Base-by-base conservation (phyloP, 2,797 vertebrate genomes). In the Pseudopleuronectes americanus region DNA sequence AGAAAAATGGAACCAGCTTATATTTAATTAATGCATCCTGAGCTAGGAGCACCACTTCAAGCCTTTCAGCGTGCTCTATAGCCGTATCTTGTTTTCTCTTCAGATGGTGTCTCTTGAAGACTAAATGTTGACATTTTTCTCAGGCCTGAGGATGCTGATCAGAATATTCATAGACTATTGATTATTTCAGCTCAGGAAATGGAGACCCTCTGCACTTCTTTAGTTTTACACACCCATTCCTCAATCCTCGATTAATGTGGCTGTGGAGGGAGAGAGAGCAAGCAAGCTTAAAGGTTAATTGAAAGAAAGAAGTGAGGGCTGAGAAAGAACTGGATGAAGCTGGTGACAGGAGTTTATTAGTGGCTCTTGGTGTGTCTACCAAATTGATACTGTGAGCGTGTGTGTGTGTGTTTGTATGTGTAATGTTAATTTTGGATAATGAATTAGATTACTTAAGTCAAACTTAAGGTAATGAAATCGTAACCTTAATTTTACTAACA, bases 91-190 rank as follows among this genome's bases (percentile, higher is more conserved):
- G 1, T 24, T 17, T 45, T 62, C 48, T 59, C 28, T 57, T 70
- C 60, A 23, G 5, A 56, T 58, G 12, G 57, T 22, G 21, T 68
- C 54, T 73, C 62, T 69, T 51, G 59, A 58, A 54, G 66, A 75
- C 38, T 57, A 72, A 81, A 71, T 3, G n/a, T 68, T 85, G 85
- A 81, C 74, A 85, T 91, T 84, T 89, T 81, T 80, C 83, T 81
- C 59, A 61, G 60, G 70, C 62, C 41, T 16, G 45, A 43, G 71
- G 68, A 84, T 64, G 68, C 81, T 79, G 84, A 90, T 90, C 79
- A 78, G 89, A 92, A 93, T 92, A 92, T 92, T 92, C 90, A 92
- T 90, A 84, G 85, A 62, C n/a, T 89, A 92, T 92, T 45, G 87
- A 92, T 92, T 79, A 57, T 64, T 83, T 76, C 53, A 56, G 69